phyloP scores from a whole-genome alignment of 2,888 invertebrate genomes.

The Minunthozetes semirufus region DNA sequence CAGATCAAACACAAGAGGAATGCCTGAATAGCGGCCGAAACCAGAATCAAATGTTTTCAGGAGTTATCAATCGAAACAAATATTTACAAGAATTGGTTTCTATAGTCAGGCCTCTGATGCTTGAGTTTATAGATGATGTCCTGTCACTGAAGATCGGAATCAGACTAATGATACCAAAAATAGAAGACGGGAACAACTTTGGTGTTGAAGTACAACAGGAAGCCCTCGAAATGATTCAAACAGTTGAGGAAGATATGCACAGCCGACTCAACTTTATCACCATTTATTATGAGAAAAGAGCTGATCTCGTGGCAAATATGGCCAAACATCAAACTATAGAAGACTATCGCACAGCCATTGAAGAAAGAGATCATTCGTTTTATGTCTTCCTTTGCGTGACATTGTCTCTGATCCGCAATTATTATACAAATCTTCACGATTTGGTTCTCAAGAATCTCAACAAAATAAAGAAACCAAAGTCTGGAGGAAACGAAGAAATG shows the following conservation, averaged over 20 bases:
- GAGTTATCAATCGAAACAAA: background rate
- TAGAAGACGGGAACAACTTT: conserved; percentile 55
- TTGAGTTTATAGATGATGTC: background rate
- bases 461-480: too few relatives aligned
- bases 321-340: background rate
- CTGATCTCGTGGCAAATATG: background rate
- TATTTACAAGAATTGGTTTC: background rate
- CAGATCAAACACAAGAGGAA: too few relatives aligned
- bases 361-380: background rate
- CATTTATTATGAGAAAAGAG: background rate
- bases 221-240: background rate
- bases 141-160: conserved; percentile 47
- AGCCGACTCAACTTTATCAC: background rate
- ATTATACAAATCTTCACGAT: background rate
- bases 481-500: too few relatives aligned
- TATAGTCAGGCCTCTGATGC: background rate
- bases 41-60: too few relatives aligned
- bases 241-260: background rate
- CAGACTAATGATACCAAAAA: conserved; percentile 51
- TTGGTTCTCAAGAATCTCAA: background rate
- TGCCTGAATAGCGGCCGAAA: too few relatives aligned
- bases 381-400: background rate
- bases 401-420: background rate
- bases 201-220: conserved; percentile 53
- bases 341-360: background rate